phyloP scores from a whole-genome alignment of 1,140 invertebrate species.

The Drosophila nannoptera region DNA sequence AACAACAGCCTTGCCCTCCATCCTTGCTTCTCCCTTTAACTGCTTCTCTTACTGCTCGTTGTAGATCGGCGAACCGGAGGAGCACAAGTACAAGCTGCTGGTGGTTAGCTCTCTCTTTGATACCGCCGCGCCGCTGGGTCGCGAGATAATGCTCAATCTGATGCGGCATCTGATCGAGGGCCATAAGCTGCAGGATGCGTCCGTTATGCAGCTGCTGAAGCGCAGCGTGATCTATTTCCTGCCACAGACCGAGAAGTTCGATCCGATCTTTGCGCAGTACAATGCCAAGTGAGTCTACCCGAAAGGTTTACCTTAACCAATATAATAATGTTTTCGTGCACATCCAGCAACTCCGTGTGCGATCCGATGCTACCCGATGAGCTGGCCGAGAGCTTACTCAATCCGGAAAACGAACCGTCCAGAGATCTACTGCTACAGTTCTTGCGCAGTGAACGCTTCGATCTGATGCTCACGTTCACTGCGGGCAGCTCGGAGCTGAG shows the following conservation, averaged over 20 bases:
- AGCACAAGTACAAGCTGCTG: constrained; percentile 89
- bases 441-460: constrained; percentile 65
- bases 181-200: constrained; percentile 83
- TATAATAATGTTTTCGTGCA: too few species aligned
- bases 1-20: not conserved
- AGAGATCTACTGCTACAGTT: constrained; percentile 67
- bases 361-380: constrained; percentile 71
- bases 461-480: constrained; percentile 71
- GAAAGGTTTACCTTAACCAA: too few species aligned
- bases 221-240: constrained; percentile 89
- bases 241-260: constrained; percentile 80
- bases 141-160: constrained; percentile 90
- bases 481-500: constrained; percentile 64
- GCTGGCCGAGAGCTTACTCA: constrained; percentile 68
- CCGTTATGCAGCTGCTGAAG: constrained; percentile 83
- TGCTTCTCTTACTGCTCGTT: constrained; percentile 11
- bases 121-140: constrained; percentile 87
- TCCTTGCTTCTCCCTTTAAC: not conserved
- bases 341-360: constrained; percentile 61
- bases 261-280: constrained; percentile 58
- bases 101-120: constrained; percentile 91
- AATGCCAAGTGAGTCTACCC: constrained; percentile 60
- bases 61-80: constrained; percentile 86
- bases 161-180: constrained; percentile 89
- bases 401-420: constrained; percentile 53